Evolutionary conservation across 2,888 invertebrate genomes (phyloP), one percentile per base, ranked within the genome.

Genomic region (Lacanobia wlatinum): DNA sequence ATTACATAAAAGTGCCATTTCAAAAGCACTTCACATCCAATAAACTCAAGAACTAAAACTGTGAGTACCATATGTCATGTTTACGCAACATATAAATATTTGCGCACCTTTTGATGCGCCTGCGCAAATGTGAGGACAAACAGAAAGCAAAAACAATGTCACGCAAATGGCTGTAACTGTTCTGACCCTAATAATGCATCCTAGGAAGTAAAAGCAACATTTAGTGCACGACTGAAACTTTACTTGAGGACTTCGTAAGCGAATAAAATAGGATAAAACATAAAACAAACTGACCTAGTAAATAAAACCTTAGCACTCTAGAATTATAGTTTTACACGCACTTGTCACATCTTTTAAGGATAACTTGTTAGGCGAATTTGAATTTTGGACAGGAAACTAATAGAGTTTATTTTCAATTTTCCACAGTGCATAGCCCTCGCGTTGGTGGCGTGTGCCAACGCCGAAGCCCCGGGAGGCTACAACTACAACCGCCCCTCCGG

Each of bases 351-450:
- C 50, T 8, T 55, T 5, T 21, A n/a, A n/a, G n/a, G n/a, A 34
- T 10, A 38, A 0, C n/a, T 34, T 1, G 28, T 16, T 40, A 23
- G 9, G 2, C 14, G 2, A 38, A 21, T 65, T 59, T 50, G 0
- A 28, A 53, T 0, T 56, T 53, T 70, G 34, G 12, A 28, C 9
- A 2, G 0, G 6, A 14, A 64, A 70, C 70, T 86, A 70, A 84
- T 70, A 66, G 71, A 84, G 80, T 78, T 74, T 79, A 81, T 48
- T 48, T 48, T 48, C 5, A 7, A 48, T 96, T 96, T n/a, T 84
- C 83, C 52, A 61, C 97, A 98, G 98, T 98, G 98, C 97, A 97
- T 98, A 97, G 97, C 98, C 96, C 97, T 98, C 91, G 98, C 98
- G 91, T 96, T 98, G 97, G 98, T 97, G 92, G 97, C 97, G 92